Evolutionary conservation across 2,888 invertebrate genomes (phyloP).

Genomic region (Mechanitis mazaeus): DNA sequence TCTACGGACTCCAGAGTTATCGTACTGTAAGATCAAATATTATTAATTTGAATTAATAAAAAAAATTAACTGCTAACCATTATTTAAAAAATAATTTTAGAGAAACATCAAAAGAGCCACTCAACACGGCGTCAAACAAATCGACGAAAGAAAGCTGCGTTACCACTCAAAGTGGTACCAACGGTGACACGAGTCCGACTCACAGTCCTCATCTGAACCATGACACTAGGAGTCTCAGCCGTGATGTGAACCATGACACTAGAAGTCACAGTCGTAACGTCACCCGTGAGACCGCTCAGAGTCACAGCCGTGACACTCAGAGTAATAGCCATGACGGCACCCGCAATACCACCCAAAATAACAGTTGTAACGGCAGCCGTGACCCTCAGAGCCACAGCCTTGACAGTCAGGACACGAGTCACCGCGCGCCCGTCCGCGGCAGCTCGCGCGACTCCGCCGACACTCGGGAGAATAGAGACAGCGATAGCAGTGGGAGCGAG

Average conservation of each 20-base stretch:
- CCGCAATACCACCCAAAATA: slow-evolving; percentile 6
- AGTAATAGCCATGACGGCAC: slow-evolving; percentile 10
- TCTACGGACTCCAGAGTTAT: slow-evolving; percentile 56
- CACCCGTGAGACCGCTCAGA: too few species aligned
- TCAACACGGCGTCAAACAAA: slow-evolving; percentile 3
- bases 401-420: slow-evolving; percentile 5
- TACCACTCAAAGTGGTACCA: not conserved
- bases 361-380: slow-evolving; percentile 17
- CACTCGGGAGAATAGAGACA: slow-evolving; percentile 24
- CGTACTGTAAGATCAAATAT: slow-evolving; percentile 49
- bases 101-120: slow-evolving; percentile 15
- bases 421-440: slow-evolving; percentile 9
- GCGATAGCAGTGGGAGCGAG: slow-evolving; percentile 34
- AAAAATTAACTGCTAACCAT: not conserved
- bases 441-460: slow-evolving; percentile 14
- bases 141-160: not conserved
- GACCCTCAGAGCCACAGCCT: not conserved
- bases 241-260: not conserved
- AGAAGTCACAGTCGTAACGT: not conserved
- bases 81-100: slow-evolving; percentile 14
- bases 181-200: slow-evolving; percentile 3
- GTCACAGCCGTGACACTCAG: slow-evolving; percentile 11
- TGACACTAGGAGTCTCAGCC: not conserved
- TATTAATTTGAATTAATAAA: not conserved
- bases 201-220: slow-evolving; percentile 9